Conservation (phyloP, 2,113 vertebrate genomes). For the Paramormyrops kingsleyae region DNA sequence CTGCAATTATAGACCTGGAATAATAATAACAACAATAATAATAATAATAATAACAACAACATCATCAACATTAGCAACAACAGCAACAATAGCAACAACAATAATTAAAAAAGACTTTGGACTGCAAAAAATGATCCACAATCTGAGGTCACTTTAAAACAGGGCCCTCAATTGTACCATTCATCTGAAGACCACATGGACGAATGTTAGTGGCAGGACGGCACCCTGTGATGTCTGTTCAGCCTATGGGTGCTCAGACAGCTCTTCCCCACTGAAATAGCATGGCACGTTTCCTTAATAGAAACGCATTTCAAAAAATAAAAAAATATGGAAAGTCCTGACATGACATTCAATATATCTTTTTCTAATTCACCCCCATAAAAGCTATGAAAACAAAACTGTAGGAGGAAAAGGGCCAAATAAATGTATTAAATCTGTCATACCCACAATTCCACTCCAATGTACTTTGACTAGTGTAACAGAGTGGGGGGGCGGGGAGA, state of each 20-base stretch:
- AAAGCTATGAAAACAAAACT: not conserved
- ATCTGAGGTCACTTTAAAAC: slow-evolving; percentile 14
- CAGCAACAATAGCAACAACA: not conserved
- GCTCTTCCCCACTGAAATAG: not conserved
- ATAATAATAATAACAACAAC: not conserved
- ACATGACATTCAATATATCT: not conserved
- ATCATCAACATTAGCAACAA: not conserved
- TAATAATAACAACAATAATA: not conserved
- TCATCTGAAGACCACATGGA: not conserved
- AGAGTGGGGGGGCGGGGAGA: not conserved
- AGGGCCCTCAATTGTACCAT: not conserved
- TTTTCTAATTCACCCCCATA: not conserved
- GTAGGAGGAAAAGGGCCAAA: not conserved
- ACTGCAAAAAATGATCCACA: slow-evolving; percentile 18
- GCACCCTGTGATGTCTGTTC: not conserved
- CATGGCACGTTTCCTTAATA: slow-evolving; percentile 7
- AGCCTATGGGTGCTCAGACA: not conserved
- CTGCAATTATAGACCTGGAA: slow-evolving; percentile 11
- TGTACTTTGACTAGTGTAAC: not conserved
- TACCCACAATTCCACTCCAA: not conserved
- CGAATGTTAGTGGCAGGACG: not conserved
- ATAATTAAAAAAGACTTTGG: slow-evolving; percentile 20
- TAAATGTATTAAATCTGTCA: not conserved
- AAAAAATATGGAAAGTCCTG: not conserved
- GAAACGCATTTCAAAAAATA: not conserved